These are phyloP conservation scores for Acromyrmex heyeri DNA, from an alignment of 1,140 invertebrate genomes.

Conservation along the genomic window DNA sequence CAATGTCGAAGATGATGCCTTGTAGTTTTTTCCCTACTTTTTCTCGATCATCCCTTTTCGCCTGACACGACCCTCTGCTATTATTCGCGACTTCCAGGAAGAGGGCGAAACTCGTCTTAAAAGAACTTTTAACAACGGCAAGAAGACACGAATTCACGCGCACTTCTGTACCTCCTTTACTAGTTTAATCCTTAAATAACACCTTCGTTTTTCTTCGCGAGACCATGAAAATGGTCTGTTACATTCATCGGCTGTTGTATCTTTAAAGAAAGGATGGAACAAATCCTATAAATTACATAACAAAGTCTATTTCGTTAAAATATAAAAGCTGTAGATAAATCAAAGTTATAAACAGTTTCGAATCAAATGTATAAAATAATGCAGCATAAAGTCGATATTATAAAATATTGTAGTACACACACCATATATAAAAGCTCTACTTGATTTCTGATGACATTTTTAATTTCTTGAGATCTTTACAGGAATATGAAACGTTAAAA, in stretches of 20 bases:
- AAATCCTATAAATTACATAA: neutral
- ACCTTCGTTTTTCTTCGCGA: conserved; percentile 2
- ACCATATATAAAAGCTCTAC: neutral
- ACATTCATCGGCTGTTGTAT: neutral
- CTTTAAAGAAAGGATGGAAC: neutral
- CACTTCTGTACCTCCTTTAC: conserved; percentile 57
- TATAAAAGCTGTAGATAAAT: neutral
- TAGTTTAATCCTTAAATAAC: conserved; percentile 47
- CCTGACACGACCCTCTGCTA: conserved; percentile 53
- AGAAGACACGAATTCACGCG: conserved; percentile 77
- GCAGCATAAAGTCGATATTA: neutral
- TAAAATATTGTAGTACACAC: neutral
- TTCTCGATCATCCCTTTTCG: conserved; percentile 49
- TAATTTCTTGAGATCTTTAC: conserved; percentile 23
- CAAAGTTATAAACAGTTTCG: neutral
- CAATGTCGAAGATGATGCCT: conserved; percentile 68
- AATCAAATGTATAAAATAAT: conserved; percentile 2
- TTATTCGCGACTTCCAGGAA: conserved; percentile 73
- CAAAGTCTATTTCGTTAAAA: conserved; percentile 6
- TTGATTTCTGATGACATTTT: neutral
- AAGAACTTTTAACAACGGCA: conserved; percentile 78
- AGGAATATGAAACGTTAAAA: conserved; percentile 25
- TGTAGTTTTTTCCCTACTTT: neutral
- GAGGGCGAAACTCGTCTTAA: conserved; percentile 65
- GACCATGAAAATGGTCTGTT: neutral